These are phyloP conservation scores for Chaetops frenatus DNA, from an alignment of 2,113 vertebrate species.

Conservation along the genomic window DNA sequence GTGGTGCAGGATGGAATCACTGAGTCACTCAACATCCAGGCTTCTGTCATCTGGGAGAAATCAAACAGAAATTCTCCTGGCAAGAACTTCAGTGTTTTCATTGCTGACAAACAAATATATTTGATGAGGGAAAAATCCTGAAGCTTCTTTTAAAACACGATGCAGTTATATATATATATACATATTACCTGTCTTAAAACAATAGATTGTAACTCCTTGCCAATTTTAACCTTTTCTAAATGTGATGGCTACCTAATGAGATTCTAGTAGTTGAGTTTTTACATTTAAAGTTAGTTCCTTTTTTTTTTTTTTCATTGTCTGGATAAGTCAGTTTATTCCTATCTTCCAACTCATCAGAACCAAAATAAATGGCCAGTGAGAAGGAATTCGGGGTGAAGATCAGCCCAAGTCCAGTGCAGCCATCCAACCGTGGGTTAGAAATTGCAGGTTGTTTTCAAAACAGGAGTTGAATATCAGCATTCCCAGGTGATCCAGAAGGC, in stretches of 20 bases:
- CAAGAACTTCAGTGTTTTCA: neutral
- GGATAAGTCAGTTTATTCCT: neutral
- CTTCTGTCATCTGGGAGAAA: neutral
- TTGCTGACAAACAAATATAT: neutral
- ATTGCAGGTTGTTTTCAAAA: neutral
- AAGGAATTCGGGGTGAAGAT: neutral
- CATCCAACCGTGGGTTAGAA: neutral
- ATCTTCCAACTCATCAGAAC: neutral
- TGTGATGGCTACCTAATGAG: neutral
- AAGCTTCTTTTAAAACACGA: neutral
- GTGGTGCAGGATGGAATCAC: neutral
- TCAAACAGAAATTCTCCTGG: neutral
- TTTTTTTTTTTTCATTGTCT: neutral
- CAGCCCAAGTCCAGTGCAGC: neutral
- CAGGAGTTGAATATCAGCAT: neutral
- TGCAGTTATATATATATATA: neutral
- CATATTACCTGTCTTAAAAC: neutral
- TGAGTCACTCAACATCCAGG: neutral
- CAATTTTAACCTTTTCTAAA: neutral
- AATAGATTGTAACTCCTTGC: neutral
- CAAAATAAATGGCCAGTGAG: neutral
- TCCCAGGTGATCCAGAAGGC: neutral
- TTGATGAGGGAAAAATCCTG: neutral
- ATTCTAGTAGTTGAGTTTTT: neutral
- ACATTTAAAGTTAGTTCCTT: neutral